Conservation (phyloP, 1,140 invertebrate genomes). For the Caenorhabditis tropicalis region DNA sequence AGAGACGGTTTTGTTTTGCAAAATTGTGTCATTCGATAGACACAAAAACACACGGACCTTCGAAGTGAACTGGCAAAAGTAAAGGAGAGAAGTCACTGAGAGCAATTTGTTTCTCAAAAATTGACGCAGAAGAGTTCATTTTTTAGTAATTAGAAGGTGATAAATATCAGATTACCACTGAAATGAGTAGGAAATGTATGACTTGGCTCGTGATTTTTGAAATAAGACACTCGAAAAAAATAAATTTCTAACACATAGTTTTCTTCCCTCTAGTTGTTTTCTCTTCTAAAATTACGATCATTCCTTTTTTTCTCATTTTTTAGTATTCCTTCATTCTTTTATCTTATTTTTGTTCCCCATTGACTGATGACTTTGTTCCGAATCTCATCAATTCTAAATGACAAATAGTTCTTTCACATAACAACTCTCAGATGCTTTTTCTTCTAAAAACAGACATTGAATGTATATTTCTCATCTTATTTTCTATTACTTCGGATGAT, state of each 20-base stretch:
- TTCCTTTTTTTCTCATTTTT: neutral
- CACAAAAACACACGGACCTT: constrained; percentile 29
- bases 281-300: neutral
- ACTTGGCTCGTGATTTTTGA: neutral
- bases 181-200: neutral
- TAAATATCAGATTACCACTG: neutral
- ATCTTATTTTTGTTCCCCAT: neutral
- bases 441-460: neutral
- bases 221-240: neutral
- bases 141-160: neutral
- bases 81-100: neutral
- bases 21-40: constrained; percentile 36
- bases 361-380: neutral
- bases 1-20: constrained; percentile 24
- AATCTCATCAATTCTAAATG: neutral
- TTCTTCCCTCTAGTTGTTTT: neutral
- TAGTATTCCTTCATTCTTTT: neutral
- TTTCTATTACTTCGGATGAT: too few species aligned
- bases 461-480: neutral
- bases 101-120: constrained; percentile 25
- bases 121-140: neutral
- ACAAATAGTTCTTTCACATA: neutral
- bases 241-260: neutral
- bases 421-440: neutral
- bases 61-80: neutral